Conservation (phyloP, 2,888 invertebrate species). For the Itoplectis maculator region DNA sequence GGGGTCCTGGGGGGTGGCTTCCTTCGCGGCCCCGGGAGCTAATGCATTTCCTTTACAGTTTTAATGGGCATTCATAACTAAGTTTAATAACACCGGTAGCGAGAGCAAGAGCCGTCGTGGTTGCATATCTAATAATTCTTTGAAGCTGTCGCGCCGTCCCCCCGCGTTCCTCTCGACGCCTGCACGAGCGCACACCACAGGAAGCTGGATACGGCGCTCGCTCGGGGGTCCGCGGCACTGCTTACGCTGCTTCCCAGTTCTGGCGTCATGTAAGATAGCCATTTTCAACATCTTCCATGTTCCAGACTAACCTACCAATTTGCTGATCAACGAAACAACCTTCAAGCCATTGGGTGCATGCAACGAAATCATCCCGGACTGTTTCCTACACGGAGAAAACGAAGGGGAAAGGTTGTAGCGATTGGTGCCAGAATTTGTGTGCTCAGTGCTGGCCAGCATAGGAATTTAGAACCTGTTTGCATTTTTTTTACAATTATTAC, state of each 20-base stretch:
- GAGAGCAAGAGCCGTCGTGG: slow-evolving; percentile 79
- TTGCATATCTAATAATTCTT: slow-evolving; percentile 81
- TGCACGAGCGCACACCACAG: slow-evolving; percentile 52
- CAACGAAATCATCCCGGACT: too few species aligned
- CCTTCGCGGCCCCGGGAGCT: slow-evolving; percentile 77
- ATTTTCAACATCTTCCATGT: slow-evolving; percentile 6
- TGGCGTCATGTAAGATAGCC: slow-evolving; percentile 22
- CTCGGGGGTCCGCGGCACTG: slow-evolving; percentile 40
- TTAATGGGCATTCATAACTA: slow-evolving; percentile 84
- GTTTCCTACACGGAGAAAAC: too few species aligned
- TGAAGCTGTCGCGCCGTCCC: slow-evolving; percentile 57
- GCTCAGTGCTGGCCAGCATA: too few species aligned
- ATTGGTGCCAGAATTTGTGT: too few species aligned
- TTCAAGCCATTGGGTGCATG: too few species aligned
- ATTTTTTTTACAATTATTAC: too few species aligned
- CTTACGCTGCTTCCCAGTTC: slow-evolving; percentile 28
- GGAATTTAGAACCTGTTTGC: too few species aligned
- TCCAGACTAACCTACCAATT: background rate
- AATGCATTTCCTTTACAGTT: slow-evolving; percentile 85
- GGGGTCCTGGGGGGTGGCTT: slow-evolving; percentile 70
- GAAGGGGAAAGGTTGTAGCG: too few species aligned
- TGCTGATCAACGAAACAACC: background rate
- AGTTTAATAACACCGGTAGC: slow-evolving; percentile 83
- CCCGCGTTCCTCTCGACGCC: slow-evolving; percentile 33
- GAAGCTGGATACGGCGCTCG: slow-evolving; percentile 47